phyloP scores from a whole-genome alignment of 2,888 invertebrate genomes.

The Rhagium mordax region DNA sequence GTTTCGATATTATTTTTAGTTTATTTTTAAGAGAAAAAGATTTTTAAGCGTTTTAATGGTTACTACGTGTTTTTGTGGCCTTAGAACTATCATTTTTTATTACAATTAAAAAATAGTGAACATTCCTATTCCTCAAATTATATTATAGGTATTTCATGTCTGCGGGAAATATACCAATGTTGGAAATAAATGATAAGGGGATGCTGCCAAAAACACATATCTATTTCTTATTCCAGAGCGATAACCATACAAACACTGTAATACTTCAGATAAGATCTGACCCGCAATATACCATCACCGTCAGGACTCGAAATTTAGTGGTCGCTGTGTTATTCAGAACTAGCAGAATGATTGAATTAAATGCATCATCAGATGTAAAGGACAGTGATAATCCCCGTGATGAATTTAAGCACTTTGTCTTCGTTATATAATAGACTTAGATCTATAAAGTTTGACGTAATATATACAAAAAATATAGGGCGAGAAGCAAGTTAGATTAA shows the following conservation, averaged over 20 bases:
- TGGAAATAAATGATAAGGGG: conserved; percentile 54
- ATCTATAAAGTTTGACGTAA: conserved; percentile 75
- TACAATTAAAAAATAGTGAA: no score
- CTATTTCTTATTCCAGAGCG: conserved; percentile 77
- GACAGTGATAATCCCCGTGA: conserved; percentile 80
- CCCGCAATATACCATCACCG: conserved; percentile 80
- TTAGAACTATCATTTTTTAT: no score
- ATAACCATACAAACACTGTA: conserved; percentile 77
- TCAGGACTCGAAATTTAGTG: conserved; percentile 75
- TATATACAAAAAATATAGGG: conserved; percentile 26
- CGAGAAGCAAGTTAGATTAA: conserved; percentile 1
- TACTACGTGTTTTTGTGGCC: no score
- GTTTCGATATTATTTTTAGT: no score
- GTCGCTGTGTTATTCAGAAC: conserved; percentile 75
- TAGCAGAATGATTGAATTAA: conserved; percentile 80
- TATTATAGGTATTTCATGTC: no score
- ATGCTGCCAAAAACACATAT: conserved; percentile 77
- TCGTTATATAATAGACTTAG: conserved; percentile 76
- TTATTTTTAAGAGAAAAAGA: no score
- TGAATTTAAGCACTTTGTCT: conserved; percentile 79
- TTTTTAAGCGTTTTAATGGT: no score
- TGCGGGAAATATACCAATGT: no score
- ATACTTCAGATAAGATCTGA: conserved; percentile 80
- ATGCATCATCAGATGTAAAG: conserved; percentile 80
- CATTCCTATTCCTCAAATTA: no score